Base-by-base conservation (phyloP, 1,140 invertebrate genomes). In the Drosophila ercepeae region DNA sequence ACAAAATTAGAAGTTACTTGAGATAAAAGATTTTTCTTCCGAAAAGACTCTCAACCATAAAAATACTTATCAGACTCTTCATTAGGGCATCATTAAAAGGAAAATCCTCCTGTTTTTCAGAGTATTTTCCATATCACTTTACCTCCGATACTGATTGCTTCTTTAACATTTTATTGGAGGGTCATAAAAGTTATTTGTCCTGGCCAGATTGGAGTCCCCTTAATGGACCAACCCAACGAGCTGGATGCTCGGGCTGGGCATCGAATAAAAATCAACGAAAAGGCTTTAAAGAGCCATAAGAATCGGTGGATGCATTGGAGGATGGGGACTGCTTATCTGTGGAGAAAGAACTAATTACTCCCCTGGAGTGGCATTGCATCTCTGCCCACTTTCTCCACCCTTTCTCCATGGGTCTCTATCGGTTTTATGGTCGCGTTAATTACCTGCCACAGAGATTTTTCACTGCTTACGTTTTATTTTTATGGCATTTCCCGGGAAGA, bases 231-330 rank as follows among this genome's bases (percentile, higher is more conserved):
- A 54, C 74, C 57, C 52, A 69, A 61, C 63, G 49, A 27, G 36
- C 45, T n/a, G n/a, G n/a, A n/a, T n/a, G n/a, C n/a, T n/a, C n/a
- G 32, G 45, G 42, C 50, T 52, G 46, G 52, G 45, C 69, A 77
- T 81, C 76, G 78, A 74, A 86, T 86, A 63, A 75, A 75, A 83
- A 78, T 78, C 68, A 86, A 84, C 78, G 77, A 59, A 50, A 82
- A 89, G 74, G 83, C 74, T 89, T 89, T 68, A 86, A 88, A 61
- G 58, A 53, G 68, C 46, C 63, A 59, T 75, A 84, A 73, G 76
- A 71, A 69, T 89, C 82, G 83, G 25, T 52, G 39, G 32, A 34
- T 23, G 42, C 14, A 58, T 41, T 13, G 21, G 27, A 46, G 27
- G 48, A 51, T 61, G 57, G 45, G 41, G 59, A 34, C 9, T 21